phyloP scores from a whole-genome alignment of 2,113 vertebrate genomes.

The Scatophagus argus region DNA sequence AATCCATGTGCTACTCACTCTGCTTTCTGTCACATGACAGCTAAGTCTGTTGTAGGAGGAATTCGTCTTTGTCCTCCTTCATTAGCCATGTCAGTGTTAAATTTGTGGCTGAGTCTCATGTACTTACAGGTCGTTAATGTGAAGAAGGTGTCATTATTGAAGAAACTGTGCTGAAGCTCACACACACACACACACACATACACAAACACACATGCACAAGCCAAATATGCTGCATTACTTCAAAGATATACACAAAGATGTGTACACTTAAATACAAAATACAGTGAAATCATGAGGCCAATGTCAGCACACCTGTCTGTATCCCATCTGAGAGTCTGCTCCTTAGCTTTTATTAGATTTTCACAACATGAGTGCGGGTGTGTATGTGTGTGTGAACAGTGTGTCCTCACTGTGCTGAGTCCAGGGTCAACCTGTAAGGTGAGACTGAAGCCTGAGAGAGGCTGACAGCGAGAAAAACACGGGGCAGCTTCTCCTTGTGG shows the following conservation, averaged over 20 bases:
- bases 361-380: not conserved
- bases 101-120: not conserved
- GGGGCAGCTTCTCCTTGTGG: constrained; percentile 1
- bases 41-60: no score
- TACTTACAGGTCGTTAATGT: not conserved
- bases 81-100: not conserved
- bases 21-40: not conserved
- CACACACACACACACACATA: not conserved
- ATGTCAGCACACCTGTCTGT: not conserved
- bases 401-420: constrained; percentile 14
- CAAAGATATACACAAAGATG: not conserved
- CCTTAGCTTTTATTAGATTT: not conserved
- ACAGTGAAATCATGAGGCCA: not conserved
- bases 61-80: no score
- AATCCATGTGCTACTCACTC: no score
- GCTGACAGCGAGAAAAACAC: constrained; percentile 34
- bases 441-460: constrained; percentile 38
- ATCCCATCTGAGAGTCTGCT: not conserved
- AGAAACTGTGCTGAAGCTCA: not conserved
- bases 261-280: not conserved
- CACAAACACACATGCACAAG: not conserved
- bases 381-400: not conserved
- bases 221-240: not conserved
- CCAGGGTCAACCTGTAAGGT: constrained; percentile 52
- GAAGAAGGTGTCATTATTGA: not conserved